These are phyloP conservation scores for Elmis aenea DNA, from an alignment of 2,888 invertebrate species.

Conservation along the genomic window DNA sequence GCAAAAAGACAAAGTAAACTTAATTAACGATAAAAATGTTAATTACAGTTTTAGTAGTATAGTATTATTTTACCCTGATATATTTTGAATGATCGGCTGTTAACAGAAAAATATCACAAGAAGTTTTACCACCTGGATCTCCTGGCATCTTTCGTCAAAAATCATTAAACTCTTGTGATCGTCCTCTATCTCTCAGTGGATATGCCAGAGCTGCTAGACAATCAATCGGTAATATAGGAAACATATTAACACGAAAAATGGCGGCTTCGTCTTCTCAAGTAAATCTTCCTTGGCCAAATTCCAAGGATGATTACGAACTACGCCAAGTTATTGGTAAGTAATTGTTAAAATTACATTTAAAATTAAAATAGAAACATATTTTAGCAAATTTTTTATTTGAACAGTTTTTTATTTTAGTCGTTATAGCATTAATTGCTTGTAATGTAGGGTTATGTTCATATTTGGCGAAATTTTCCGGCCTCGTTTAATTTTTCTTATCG, in stretches of 20 bases:
- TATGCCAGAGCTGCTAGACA: slow-evolving; percentile 45
- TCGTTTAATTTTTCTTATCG: slow-evolving; percentile 24
- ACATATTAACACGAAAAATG: slow-evolving; percentile 58
- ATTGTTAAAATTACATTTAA: slow-evolving; percentile 23
- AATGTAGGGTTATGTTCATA: slow-evolving; percentile 41
- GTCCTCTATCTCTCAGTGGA: slow-evolving; percentile 41
- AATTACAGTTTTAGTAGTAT: no score
- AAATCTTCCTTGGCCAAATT: slow-evolving; percentile 74
- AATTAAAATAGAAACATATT: no score
- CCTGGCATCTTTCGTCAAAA: slow-evolving; percentile 58
- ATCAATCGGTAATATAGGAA: slow-evolving; percentile 48
- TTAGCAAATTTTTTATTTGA: slow-evolving; percentile 3
- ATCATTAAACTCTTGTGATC: slow-evolving; percentile 45
- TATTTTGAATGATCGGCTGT: no score
- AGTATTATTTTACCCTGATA: no score
- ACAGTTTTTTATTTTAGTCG: slow-evolving; percentile 6
- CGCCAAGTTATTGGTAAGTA: slow-evolving; percentile 87
- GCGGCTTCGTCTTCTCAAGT: slow-evolving; percentile 52
- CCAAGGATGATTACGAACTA: slow-evolving; percentile 87
- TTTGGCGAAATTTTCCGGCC: slow-evolving; percentile 40
- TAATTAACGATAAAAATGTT: no score
- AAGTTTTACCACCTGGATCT: slow-evolving; percentile 56
- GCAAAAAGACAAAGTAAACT: no score
- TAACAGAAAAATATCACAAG: slow-evolving; percentile 57
- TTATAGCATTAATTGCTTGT: no score